A percentile compares a stretch with the other conserved stretches of the same genome.
Evolutionary conservation across 2,888 invertebrate species (phyloP).

Genomic region (Rhagonycha fulva): DNA sequence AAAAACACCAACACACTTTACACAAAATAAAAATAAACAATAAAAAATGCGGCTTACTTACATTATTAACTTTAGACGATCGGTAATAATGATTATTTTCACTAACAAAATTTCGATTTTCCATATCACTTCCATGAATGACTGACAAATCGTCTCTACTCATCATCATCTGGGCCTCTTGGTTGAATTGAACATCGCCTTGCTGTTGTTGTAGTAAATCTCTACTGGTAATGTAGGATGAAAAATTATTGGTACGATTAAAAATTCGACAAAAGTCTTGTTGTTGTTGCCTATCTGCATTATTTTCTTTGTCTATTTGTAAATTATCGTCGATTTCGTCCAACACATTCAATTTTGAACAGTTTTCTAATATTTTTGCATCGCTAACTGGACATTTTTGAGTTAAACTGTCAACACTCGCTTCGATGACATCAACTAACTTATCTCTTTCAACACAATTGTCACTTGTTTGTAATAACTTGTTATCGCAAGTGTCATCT

Average conservation of each 20-base stretch:
- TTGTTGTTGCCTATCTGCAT: slow-evolving; percentile 4
- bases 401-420: slow-evolving; percentile 13
- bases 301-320: slow-evolving; percentile 8
- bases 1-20: slow-evolving; percentile 17
- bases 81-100: slow-evolving; percentile 23
- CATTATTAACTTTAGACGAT: slow-evolving; percentile 24
- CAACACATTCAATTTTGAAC: slow-evolving; percentile 30
- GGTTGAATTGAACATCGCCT: slow-evolving; percentile 46
- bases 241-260: slow-evolving; percentile 64
- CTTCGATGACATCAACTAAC: slow-evolving; percentile 10
- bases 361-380: slow-evolving; percentile 6
- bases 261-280: slow-evolving; percentile 14
- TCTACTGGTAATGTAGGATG: slow-evolving; percentile 62
- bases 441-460: not conserved
- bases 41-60: slow-evolving; percentile 15
- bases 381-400: slow-evolving; percentile 22
- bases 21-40: not conserved
- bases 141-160: slow-evolving; percentile 3
- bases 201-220: slow-evolving; percentile 56
- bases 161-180: slow-evolving; percentile 2
- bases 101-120: slow-evolving; percentile 21
- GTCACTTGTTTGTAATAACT: slow-evolving; percentile 7
- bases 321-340: slow-evolving; percentile 7
- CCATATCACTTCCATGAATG: slow-evolving; percentile 26
- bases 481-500: not conserved